A percentile compares a stretch with the other conserved stretches of the same genome.
These are phyloP conservation scores for Podocnemis expansa DNA, from an alignment of 2,113 vertebrate species.

Conservation along the genomic window DNA sequence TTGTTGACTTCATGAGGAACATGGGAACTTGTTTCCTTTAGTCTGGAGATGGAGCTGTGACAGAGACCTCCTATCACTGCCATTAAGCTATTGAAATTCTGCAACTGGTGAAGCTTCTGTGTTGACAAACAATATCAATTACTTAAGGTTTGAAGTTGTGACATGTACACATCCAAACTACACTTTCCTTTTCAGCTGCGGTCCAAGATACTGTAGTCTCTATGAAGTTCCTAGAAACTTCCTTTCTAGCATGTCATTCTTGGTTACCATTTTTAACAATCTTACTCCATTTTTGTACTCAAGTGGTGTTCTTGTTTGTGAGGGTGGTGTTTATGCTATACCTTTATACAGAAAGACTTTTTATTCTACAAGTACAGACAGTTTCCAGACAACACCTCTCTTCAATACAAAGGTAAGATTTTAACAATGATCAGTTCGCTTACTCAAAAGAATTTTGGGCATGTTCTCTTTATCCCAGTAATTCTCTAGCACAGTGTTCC, in stretches of 20 bases:
- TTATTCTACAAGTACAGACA: neutral
- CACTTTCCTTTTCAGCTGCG: neutral
- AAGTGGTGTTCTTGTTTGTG: neutral
- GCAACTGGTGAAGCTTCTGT: slow-evolving; percentile 91
- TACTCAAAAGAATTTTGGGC: neutral
- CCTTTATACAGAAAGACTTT: neutral
- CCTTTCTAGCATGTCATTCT: neutral
- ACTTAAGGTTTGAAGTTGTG: neutral
- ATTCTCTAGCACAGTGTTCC: neutral
- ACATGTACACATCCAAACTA: neutral
- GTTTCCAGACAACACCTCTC: neutral
- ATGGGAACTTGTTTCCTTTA: slow-evolving; percentile 94
- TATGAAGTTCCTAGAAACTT: neutral
- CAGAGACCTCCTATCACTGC: slow-evolving; percentile 94
- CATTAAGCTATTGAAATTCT: slow-evolving; percentile 98
- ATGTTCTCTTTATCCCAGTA: neutral
- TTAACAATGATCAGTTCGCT: neutral
- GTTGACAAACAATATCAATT: neutral
- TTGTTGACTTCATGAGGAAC: slow-evolving; percentile 91
- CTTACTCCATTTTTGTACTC: neutral
- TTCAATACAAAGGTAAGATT: neutral
- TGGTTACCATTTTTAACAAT: neutral
- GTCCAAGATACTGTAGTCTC: neutral
- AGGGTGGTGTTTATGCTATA: neutral
- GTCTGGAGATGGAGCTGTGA: slow-evolving; percentile 95